These are phyloP conservation scores for Papilio demoleus DNA, from an alignment of 2,888 invertebrate species.

Conservation along the genomic window DNA sequence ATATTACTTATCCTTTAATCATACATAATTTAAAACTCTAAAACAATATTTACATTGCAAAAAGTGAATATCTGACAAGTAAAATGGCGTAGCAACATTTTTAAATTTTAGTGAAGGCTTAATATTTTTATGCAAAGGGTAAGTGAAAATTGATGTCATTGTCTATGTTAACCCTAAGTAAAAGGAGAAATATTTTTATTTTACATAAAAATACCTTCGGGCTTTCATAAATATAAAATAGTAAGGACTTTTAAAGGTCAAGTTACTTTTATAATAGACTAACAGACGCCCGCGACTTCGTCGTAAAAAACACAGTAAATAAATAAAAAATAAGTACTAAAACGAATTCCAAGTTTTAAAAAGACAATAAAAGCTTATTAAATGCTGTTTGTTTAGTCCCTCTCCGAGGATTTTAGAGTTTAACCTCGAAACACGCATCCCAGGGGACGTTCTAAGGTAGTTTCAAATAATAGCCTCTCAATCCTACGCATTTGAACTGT, in stretches of 20 bases:
- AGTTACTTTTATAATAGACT: neutral
- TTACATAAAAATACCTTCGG: neutral
- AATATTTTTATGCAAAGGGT: neutral
- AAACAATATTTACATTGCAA: neutral
- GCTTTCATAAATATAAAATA: neutral
- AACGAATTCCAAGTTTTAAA: no score
- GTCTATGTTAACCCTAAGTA: neutral
- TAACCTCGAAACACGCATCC: neutral
- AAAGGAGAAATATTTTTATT: neutral
- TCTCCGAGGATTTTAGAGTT: neutral
- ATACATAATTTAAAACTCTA: no score
- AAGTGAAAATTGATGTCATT: slow-evolving; percentile 6
- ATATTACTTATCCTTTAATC: no score
- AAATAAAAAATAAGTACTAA: no score
- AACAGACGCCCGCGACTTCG: neutral
- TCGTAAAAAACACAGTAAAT: no score
- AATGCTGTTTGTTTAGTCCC: no score
- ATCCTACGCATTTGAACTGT: neutral
- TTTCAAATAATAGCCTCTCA: neutral
- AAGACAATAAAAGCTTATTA: no score
- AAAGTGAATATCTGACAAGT: neutral
- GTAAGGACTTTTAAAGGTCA: neutral
- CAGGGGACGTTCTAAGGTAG: neutral
- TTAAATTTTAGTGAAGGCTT: neutral
- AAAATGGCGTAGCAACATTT: neutral